Evolutionary conservation across 2,113 vertebrate species (phyloP).

Genomic region (Bucco capensis): DNA sequence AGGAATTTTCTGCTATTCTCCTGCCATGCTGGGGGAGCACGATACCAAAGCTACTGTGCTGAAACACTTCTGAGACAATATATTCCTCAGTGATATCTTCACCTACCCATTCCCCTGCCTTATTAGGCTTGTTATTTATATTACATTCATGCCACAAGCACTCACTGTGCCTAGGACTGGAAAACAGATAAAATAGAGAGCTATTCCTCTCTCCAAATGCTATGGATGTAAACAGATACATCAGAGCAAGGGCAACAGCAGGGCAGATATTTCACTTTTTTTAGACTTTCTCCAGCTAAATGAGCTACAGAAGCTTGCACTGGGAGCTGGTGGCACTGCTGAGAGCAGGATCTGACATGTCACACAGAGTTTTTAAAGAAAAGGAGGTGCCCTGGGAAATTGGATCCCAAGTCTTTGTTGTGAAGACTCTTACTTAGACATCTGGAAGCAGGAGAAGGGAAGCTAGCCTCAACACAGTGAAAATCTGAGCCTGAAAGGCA

Average conservation of each 20-base stretch:
- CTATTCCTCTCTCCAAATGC: not conserved
- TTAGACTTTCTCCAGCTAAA: not conserved
- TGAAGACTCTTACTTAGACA: not conserved
- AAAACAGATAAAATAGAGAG: not conserved
- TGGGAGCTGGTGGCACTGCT: not conserved
- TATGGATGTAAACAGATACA: not conserved
- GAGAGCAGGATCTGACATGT: not conserved
- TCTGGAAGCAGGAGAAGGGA: not conserved
- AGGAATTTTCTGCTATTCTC: not conserved
- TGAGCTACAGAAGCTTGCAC: not conserved
- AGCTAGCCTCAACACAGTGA: not conserved
- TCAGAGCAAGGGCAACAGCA: not conserved
- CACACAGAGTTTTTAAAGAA: not conserved
- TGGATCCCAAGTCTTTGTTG: accelerated
- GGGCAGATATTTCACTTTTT: not conserved
- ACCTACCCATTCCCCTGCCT: not conserved
- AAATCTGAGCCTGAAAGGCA: not conserved
- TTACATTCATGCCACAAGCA: not conserved
- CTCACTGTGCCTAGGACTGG: not conserved
- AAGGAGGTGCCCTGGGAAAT: accelerated
- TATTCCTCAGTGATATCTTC: not conserved
- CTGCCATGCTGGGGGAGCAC: not conserved
- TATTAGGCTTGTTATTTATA: not conserved
- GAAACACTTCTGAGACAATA: not conserved
- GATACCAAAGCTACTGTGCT: accelerated